Conservation (phyloP, 2,888 invertebrate genomes). For the Blastobasis adustella region DNA sequence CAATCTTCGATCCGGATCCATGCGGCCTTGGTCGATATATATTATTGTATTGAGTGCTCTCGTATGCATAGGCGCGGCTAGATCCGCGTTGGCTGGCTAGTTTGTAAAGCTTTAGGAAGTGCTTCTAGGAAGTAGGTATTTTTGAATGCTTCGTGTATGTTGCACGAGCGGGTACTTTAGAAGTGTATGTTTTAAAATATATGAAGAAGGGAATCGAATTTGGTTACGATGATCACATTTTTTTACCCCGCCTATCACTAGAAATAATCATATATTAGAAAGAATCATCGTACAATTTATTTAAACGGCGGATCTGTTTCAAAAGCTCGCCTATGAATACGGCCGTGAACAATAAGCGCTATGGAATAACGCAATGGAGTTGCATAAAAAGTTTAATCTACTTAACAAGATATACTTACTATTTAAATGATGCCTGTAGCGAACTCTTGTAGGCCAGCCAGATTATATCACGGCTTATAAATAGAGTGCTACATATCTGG, state of each 20-base stretch:
- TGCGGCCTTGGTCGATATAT: conserved; percentile 60
- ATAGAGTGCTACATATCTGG: conserved; percentile 23
- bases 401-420: conserved; percentile 35
- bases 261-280: no score
- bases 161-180: no score
- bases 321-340: conserved; percentile 23
- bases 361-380: conserved; percentile 24
- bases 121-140: no score
- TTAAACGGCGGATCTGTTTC: neutral
- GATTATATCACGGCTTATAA: conserved; percentile 38
- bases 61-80: conserved; percentile 31
- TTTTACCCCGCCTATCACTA: no score
- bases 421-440: conserved; percentile 31
- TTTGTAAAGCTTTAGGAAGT: no score
- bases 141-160: no score
- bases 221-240: no score
- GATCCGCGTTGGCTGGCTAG: neutral
- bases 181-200: no score
- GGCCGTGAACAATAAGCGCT: conserved; percentile 20
- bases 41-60: conserved; percentile 31
- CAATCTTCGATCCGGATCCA: conserved; percentile 58
- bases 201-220: no score
- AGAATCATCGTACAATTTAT: no score
- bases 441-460: conserved; percentile 21
- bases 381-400: conserved; percentile 44